A percentile compares a stretch with the other conserved stretches of the same genome.
These are phyloP conservation scores for Callaeas wilsoni DNA, from an alignment of 2,113 vertebrate genomes.

Conservation along the genomic window DNA sequence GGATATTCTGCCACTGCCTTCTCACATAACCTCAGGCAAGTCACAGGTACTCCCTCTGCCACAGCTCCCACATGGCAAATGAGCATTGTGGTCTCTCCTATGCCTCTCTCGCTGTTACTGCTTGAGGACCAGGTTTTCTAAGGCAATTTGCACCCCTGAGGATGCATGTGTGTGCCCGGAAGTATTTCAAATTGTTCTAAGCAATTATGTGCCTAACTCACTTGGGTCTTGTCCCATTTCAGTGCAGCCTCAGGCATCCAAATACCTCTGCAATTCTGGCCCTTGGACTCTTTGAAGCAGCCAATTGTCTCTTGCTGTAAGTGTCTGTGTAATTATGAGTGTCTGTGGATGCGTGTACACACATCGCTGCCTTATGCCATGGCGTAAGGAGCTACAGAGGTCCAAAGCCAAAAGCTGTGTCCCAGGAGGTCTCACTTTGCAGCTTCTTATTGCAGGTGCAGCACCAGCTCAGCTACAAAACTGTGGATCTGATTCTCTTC, in stretches of 20 bases:
- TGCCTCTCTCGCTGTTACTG: background rate
- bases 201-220: slow-evolving; percentile 5
- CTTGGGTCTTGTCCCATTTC: slow-evolving; percentile 18
- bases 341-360: background rate
- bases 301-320: background rate
- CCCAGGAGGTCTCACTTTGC: background rate
- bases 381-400: background rate
- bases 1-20: background rate
- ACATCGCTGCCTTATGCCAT: rapidly evolving
- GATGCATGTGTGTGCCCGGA: background rate
- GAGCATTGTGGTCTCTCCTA: background rate
- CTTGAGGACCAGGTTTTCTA: background rate
- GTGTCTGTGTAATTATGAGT: background rate
- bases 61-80: background rate
- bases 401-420: background rate
- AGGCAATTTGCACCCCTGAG: background rate
- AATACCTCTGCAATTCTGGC: background rate
- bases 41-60: background rate
- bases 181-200: background rate
- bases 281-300: background rate
- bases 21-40: background rate
- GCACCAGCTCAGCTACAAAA: background rate
- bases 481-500: background rate
- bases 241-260: background rate
- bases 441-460: background rate